Base-by-base conservation (phyloP, 2,113 vertebrate genomes). In the Perccottus glenii region DNA sequence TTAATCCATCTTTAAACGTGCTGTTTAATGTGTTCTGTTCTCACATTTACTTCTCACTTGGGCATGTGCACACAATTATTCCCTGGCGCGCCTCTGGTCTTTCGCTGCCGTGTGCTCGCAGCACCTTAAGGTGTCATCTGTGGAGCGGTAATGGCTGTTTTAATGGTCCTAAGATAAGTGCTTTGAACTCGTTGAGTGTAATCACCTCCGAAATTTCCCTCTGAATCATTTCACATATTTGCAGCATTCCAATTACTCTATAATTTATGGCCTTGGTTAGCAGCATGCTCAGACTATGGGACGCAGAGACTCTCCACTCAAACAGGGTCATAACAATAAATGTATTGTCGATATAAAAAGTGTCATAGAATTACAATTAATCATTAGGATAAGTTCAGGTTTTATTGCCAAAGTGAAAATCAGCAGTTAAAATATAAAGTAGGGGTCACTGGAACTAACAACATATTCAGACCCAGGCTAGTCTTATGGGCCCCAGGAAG, bases 211-310 rank as follows among this genome's bases (percentile, higher is more conserved):
- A 77, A 67, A 77, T 80, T 57, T 80, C 63, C 63, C 46, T 35
- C 46, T 74, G 60, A 84, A 74, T 80, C 77, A 74, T 84, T 74
- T 77, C 70, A 67, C 59, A 70, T 75, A 77, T 77, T 71, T 84
- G 77, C 55, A 67, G 49, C 42, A 32, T 74, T 80, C 63, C 70
- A 73, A 80, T 84, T 74, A 77, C 56, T 70, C 14, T 32, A 71
- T 77, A 71, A 84, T 80, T 80, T 80, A 74, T 77, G 67, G 46
- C 62, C 44, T 56, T 45, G 19, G 55, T 61, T 55, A 48, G 53
- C 53, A n/a, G 68, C 43, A 14, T 57, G 63, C 51, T 67, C 55
- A 62, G 71, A 63, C 45, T 64, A 51, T 48, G 60, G 61, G 72
- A 50, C 46, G 47, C 47, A 48, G 45, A 75, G 56, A 75, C 35